These are phyloP conservation scores for Lepidocolaptes lacrymiger DNA, from an alignment of 2,797 vertebrate genomes.

Conservation along the genomic window DNA sequence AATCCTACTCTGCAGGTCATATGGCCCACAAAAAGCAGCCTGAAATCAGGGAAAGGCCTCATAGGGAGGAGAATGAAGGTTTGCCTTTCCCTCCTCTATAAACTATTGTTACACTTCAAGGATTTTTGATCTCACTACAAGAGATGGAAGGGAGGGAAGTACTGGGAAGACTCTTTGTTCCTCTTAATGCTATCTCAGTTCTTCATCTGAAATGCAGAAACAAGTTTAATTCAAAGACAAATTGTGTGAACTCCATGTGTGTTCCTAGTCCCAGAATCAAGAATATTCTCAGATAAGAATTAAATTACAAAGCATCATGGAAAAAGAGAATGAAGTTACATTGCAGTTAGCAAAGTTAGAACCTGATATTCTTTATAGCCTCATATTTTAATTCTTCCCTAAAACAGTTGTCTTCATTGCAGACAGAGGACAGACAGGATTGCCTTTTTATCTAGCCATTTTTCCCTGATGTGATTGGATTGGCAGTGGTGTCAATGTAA, in stretches of 20 bases:
- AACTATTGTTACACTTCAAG: not conserved
- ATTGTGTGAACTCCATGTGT: not conserved
- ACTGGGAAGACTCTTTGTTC: not conserved
- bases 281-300: not conserved
- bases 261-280: not conserved
- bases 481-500: not conserved
- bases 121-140: slow-evolving; percentile 19
- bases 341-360: slow-evolving; percentile 8
- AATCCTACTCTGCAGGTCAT: not conserved
- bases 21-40: not conserved
- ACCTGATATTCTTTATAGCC: not conserved
- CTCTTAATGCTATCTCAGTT: not conserved
- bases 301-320: not conserved
- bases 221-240: slow-evolving; percentile 35
- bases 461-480: not conserved
- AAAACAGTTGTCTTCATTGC: not conserved
- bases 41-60: not conserved
- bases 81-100: not conserved
- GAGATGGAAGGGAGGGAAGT: not conserved
- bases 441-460: not conserved
- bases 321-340: slow-evolving; percentile 25
- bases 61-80: not conserved
- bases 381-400: not conserved
- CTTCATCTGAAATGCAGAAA: slow-evolving; percentile 18
- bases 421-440: not conserved